Evolutionary conservation across 1,140 invertebrate genomes (phyloP).

Genomic region (Amphibalanus amphitrite): DNA sequence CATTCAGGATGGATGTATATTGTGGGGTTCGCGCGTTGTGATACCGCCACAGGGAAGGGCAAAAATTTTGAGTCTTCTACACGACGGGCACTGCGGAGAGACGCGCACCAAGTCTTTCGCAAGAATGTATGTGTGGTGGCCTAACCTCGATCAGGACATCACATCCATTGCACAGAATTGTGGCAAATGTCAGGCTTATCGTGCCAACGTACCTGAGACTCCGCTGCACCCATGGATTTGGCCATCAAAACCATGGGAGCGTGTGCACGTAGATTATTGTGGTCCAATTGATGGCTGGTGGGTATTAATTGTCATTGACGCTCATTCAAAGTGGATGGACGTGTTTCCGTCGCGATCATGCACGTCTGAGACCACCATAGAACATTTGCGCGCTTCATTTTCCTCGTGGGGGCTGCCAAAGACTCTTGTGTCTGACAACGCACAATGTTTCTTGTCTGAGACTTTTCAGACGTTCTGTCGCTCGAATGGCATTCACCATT

Average conservation of each 20-base stretch:
- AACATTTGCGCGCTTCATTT: not conserved
- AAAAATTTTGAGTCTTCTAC: not conserved
- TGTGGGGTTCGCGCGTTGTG: not conserved
- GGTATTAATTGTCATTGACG: not conserved
- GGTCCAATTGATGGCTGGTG: not conserved
- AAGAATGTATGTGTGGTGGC: not conserved
- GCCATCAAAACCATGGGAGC: not conserved
- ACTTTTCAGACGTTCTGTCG: not conserved
- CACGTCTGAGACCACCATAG: not conserved
- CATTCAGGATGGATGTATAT: not conserved
- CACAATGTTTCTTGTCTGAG: not conserved
- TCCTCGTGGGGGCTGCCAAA: not conserved
- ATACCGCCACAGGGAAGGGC: not conserved
- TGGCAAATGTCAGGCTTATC: not conserved
- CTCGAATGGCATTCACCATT: not conserved
- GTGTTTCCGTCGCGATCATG: not conserved
- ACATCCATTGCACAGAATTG: not conserved
- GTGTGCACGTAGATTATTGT: not conserved
- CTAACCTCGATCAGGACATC: not conserved
- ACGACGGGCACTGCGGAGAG: not conserved
- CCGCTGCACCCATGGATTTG: not conserved
- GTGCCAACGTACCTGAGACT: not conserved
- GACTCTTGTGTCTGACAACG: not conserved
- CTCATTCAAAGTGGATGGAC: not conserved
- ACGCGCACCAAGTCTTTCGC: not conserved